Conservation (phyloP, 2,888 invertebrate species). For the Calliopum simillimum region DNA sequence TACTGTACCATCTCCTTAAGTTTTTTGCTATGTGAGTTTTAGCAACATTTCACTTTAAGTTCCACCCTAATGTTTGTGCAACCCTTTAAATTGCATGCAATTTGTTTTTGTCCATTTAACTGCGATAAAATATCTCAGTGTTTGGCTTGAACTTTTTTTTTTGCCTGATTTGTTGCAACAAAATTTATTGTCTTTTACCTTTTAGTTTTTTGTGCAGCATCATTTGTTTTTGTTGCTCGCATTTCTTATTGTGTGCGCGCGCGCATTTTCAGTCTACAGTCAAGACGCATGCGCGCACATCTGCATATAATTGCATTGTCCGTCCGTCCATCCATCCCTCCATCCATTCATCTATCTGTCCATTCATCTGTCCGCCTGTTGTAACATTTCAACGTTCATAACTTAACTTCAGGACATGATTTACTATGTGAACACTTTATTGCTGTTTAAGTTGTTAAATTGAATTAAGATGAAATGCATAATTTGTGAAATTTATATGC, state of each 20-base stretch:
- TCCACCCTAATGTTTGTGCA: background rate
- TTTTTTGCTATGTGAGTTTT: no score
- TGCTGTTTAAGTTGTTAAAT: slow-evolving; percentile 64
- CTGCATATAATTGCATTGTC: slow-evolving; percentile 38
- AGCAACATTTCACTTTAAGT: no score
- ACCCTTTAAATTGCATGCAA: slow-evolving; percentile 16
- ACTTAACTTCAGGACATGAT: slow-evolving; percentile 48
- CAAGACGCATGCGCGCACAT: slow-evolving; percentile 27
- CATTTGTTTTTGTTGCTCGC: background rate
- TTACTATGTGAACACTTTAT: slow-evolving; percentile 64
- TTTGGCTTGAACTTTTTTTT: background rate
- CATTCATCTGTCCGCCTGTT: slow-evolving; percentile 10
- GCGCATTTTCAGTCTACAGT: no score
- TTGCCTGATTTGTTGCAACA: background rate
- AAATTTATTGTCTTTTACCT: slow-evolving; percentile 11
- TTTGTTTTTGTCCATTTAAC: slow-evolving; percentile 21
- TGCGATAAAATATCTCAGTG: slow-evolving; percentile 25
- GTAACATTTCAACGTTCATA: slow-evolving; percentile 36
- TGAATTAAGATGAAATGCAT: slow-evolving; percentile 61
- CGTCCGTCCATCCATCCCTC: background rate
- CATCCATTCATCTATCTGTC: background rate
- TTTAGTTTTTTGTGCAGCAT: background rate
- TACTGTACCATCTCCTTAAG: background rate
- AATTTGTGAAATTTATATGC: slow-evolving; percentile 52
- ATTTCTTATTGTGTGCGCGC: slow-evolving; percentile 12